A percentile compares a stretch with the other conserved stretches of the same genome.
phyloP scores from a whole-genome alignment of 2,888 invertebrate genomes.

The Diarsia mendica region DNA sequence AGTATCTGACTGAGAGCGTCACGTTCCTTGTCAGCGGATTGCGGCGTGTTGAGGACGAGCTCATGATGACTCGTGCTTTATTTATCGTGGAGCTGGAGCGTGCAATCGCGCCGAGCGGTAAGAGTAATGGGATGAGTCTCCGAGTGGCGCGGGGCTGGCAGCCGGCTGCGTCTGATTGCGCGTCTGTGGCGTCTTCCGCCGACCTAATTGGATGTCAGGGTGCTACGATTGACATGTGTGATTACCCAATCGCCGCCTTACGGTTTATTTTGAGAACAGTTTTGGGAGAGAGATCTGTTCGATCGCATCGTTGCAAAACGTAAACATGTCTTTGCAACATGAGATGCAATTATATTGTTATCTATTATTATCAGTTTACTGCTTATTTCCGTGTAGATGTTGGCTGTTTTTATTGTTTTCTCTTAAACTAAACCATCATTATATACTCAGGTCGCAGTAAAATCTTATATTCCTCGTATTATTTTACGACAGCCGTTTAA shows the following conservation, averaged over 20 bases:
- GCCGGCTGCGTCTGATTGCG: slow-evolving; percentile 57
- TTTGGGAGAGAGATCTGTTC: slow-evolving; percentile 27
- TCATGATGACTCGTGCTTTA: slow-evolving; percentile 68
- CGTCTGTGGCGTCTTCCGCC: slow-evolving; percentile 52
- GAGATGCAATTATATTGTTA: slow-evolving; percentile 1
- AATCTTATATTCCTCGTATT: slow-evolving; percentile 33
- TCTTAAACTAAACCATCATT: slow-evolving; percentile 10
- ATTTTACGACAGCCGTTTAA: slow-evolving; percentile 43
- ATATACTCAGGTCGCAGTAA: slow-evolving; percentile 14
- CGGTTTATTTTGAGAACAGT: slow-evolving; percentile 39
- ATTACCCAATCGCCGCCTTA: slow-evolving; percentile 58
- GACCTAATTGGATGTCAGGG: slow-evolving; percentile 63
- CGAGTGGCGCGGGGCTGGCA: slow-evolving; percentile 45
- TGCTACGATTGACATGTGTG: slow-evolving; percentile 62
- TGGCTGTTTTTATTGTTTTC: slow-evolving; percentile 12
- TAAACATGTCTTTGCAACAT: slow-evolving; percentile 1
- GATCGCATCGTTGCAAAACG: slow-evolving; percentile 12
- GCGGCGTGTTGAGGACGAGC: slow-evolving; percentile 61
- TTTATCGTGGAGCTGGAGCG: slow-evolving; percentile 69
- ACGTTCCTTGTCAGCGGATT: slow-evolving; percentile 73
- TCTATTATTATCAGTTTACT: background rate
- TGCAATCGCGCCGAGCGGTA: slow-evolving; percentile 60
- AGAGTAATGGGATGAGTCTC: slow-evolving; percentile 69
- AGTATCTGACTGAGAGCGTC: slow-evolving; percentile 75
- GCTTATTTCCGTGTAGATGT: slow-evolving; percentile 3